Evolutionary conservation across 1,140 invertebrate genomes (phyloP), one percentile per base, ranked within the genome.

Genomic region (Drosophila navojoa): DNA sequence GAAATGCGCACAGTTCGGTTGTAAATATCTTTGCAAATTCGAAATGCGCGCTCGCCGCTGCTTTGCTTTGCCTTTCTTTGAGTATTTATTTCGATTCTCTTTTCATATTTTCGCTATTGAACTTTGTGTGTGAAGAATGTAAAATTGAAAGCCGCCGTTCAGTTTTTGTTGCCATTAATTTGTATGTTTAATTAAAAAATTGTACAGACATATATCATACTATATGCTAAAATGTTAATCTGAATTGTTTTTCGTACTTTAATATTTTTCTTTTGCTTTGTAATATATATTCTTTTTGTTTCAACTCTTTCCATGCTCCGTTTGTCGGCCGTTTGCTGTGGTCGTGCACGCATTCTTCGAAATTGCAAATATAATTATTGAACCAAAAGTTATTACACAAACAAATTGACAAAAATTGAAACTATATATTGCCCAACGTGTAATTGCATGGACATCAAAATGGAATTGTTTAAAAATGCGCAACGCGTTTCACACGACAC

Each of bases 161-260:
- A 74, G 84, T 90, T 87, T 90, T 90, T 90, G 86, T 91, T 81
- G 87, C 82, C 82, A 87, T 87, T 87, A 87, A 82, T 87, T 87
- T 76, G 62, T 81, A 82, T 87, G 76, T 87, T 87, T 86, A 86
- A 87, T 87, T 89, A 82, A 87, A 86, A 87, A 87, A 87, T 87
- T 87, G 76, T 87, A 87, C 82, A 87, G 82, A 87, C 82, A 87
- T 87, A 86, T 86, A 87, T 87, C 76, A 87, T 87, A 82, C 79
- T 87, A 87, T 87, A 87, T 87, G 82, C 82, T 87, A 87, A 81
- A 74, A 73, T 79, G 79, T 73, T 57, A 61, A 61, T 61, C 45
- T 63, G 44, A 47, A 73, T 76, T 63, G 44, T 45, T 42, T 62
- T 61, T 71, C 79, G 25, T 53, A 42, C 73, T 72, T 25, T 69